Base-by-base conservation (phyloP, 2,888 invertebrate genomes). In the Sacculina carcini region DNA sequence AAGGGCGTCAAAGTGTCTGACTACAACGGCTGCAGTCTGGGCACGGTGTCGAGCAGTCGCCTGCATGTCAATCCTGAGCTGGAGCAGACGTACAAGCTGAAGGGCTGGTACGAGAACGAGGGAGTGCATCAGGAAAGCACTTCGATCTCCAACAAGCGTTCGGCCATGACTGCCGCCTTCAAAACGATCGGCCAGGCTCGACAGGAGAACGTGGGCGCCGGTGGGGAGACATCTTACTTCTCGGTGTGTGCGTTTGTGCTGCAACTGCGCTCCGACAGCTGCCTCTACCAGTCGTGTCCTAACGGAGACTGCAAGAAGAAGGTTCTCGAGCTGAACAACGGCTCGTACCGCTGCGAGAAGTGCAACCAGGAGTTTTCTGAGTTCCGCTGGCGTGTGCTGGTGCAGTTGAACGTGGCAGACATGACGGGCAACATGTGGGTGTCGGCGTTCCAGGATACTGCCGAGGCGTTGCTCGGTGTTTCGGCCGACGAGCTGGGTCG, bases 251-350 rank as follows among this genome's bases (percentile, higher is more conserved):
- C 78, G 0, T 78, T 78, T 0, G 71, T 92, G 28, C 75, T 80
- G 44, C 73, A 81, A 61, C 71, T 87, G 19, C 78, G 78, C 61
- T 70, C 76, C 7, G 86, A 87, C 54, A 90, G 85, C 64, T 75
- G 79, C 4, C 67, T 87, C 51, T 98, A 98, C 67, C 81, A 81
- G 67, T 82, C 94, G 0, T 99, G 98, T 59, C 82, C 90, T 0
- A 72, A 74, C 48, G 75, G 79, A 2, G 76, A 76, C 50, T 99
- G 98, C 66, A 90, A 92, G 64, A 98, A 98, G 67, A 99, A 98
- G 66, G 71, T 94, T 0, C 69, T 86, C 9, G 90, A 94, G 64
- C 75, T 79, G 61, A 78, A 79, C 56, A 86, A 86, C 61, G 86
- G 85, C 0, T 71, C 78, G 62, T 96, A 76, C 66, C 72, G 87